A percentile compares a stretch with the other conserved stretches of the same genome.
phyloP scores from a whole-genome alignment of 2,888 invertebrate species.

The Drosophila niveifrons region DNA sequence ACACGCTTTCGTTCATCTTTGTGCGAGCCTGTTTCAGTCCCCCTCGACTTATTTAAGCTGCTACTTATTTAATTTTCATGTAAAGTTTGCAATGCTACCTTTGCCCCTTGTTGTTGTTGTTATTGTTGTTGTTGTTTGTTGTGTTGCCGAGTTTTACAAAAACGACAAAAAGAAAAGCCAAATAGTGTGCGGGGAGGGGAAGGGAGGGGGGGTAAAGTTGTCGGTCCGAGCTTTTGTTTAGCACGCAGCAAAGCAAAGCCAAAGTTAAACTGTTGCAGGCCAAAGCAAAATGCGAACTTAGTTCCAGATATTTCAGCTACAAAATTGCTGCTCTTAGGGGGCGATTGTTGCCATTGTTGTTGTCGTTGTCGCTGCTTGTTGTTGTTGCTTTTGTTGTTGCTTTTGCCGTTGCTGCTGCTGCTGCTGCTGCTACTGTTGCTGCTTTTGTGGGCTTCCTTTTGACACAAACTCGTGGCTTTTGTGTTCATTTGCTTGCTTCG shows the following conservation, averaged over 20 bases:
- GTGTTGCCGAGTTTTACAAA: constrained; percentile 14
- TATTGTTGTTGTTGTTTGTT: constrained; percentile 1
- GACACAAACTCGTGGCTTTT: constrained; percentile 59
- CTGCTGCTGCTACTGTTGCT: constrained; percentile 38
- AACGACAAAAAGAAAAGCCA: background rate
- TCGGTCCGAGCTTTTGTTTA: constrained; percentile 36
- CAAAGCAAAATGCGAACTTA: constrained; percentile 21
- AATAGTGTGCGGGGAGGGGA: background rate
- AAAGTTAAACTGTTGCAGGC: constrained; percentile 36
- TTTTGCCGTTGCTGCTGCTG: constrained; percentile 28
- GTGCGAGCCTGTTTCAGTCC: constrained; percentile 9
- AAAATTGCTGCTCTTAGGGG: constrained; percentile 14
- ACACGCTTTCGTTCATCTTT: constrained; percentile 32
- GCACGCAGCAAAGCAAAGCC: constrained; percentile 19
- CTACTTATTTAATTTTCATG: constrained; percentile 82
- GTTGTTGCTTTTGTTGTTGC: constrained; percentile 20
- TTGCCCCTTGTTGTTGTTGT: background rate
- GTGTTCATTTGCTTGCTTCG: constrained; percentile 27
- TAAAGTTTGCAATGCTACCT: constrained; percentile 56
- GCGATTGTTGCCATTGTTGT: constrained; percentile 11
- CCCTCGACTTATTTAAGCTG: constrained; percentile 73
- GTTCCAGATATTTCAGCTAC: constrained; percentile 35
- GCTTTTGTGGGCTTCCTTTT: constrained; percentile 60
- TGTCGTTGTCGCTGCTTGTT: constrained; percentile 11
- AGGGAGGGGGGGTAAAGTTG: constrained; percentile 25